Evolutionary conservation across 2,113 vertebrate species (phyloP).

Genomic region (Cnemophilus loriae): DNA sequence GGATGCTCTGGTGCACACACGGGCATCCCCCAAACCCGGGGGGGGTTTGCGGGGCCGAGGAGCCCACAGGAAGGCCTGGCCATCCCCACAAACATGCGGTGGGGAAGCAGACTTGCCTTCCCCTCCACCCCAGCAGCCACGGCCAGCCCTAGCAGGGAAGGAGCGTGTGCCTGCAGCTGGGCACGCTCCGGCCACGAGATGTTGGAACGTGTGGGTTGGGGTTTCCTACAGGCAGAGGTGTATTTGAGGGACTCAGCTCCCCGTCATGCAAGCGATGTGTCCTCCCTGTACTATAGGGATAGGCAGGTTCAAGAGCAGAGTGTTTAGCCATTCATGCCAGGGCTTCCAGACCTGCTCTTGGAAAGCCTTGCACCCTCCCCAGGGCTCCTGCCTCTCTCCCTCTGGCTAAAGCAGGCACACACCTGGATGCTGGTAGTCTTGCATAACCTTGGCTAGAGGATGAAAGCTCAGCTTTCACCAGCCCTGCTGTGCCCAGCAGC

Average conservation of each 20-base stretch:
- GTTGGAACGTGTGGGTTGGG: neutral
- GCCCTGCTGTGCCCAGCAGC: neutral
- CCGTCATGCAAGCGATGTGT: neutral
- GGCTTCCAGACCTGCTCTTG: neutral
- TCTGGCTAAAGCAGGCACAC: neutral
- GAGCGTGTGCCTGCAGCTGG: rapidly evolving
- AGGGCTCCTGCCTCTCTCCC: neutral
- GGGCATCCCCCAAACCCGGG: neutral
- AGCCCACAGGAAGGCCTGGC: neutral
- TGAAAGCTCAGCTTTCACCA: neutral
- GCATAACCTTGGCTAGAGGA: neutral
- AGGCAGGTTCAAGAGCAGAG: neutral
- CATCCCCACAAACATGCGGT: neutral
- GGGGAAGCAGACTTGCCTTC: neutral
- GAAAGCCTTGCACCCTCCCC: neutral
- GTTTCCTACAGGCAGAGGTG: neutral
- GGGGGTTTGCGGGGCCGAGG: rapidly evolving
- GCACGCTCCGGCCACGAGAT: neutral
- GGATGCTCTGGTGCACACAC: neutral
- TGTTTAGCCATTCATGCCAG: neutral
- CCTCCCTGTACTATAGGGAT: neutral
- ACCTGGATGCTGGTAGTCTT: neutral
- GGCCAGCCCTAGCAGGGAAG: neutral
- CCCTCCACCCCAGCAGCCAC: neutral
- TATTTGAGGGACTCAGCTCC: neutral